Evolutionary conservation across 2,797 vertebrate genomes (phyloP), one percentile per base, ranked within the genome.

Genomic region (Spinus pinus): DNA sequence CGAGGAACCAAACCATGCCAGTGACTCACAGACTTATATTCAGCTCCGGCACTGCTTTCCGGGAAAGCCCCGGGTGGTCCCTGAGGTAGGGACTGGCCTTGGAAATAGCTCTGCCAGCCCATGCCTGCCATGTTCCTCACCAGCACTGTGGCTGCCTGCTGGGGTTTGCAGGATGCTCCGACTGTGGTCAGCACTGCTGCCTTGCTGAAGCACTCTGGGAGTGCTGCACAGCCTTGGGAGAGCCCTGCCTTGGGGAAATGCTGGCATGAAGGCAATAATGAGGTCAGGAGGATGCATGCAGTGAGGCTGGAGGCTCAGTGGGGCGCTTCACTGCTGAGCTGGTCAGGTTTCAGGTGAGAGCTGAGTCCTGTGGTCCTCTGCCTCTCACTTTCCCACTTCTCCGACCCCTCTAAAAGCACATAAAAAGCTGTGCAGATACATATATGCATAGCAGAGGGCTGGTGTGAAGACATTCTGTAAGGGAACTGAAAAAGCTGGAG

Each of bases 1-100:
- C 8, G 33, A 1, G 2, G 9, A 65, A 39, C 30, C 5, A 3
- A 6, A 1, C 44, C 1, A 57, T 0, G 31, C 10, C 6, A 1
- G 14, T 7, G 10, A 22, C 6, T 28, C 17, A 4, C 8, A 0
- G 3, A 3, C 0, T 30, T 90, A 77, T 73, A 33, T 46, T 22
- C 12, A 2, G 8, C 3, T 6, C 6, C 3, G 1, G 4, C 7
- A 0, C 22, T 5, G 35, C 1, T 22, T 93, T 87, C 65, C 35
- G 7, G 65, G 50, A 81, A 93, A 60, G 3, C 5, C 6, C 3
- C 4, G 6, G 16, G 23, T 8, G 3, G 41, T 6, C n/a, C 15
- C 30, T 21, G 19, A 8, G 14, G 3, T 1, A 41, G 56, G 21
- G 35, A 7, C 13, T 19, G 66, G 10, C 13, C 44, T 46, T 51